These are phyloP conservation scores for Galeruca laticollis DNA, from an alignment of 2,888 invertebrate species.

Conservation along the genomic window DNA sequence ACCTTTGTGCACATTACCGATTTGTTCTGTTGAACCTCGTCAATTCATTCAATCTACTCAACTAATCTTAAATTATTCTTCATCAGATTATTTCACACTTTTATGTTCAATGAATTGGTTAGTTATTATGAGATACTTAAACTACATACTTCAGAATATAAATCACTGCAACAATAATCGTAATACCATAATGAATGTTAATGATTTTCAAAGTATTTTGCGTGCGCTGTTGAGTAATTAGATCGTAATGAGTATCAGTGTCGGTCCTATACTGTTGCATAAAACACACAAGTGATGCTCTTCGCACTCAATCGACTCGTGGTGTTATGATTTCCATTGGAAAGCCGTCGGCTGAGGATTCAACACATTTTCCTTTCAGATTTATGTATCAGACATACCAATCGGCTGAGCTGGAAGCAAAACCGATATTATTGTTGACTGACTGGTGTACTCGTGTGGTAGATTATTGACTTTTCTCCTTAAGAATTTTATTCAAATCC, in stretches of 20 bases:
- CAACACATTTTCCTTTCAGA: slow-evolving; percentile 19
- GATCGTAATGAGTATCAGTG: slow-evolving; percentile 9
- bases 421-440: slow-evolving; percentile 40
- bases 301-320: slow-evolving; percentile 38
- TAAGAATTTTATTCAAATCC: not conserved
- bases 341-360: slow-evolving; percentile 47
- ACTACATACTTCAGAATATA: not conserved
- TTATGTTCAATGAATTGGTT: no score
- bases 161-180: not conserved
- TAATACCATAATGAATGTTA: not conserved
- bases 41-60: no score
- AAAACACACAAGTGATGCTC: slow-evolving; percentile 32
- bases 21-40: no score
- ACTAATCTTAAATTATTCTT: no score
- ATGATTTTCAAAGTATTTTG: not conserved
- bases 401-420: slow-evolving; percentile 14
- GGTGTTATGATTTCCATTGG: slow-evolving; percentile 47
- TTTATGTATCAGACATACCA: not conserved
- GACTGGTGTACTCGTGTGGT: slow-evolving; percentile 23
- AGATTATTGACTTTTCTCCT: not conserved
- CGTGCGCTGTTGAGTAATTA: not conserved
- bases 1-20: no score
- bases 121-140: no score
- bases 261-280: slow-evolving; percentile 26
- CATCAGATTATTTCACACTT: no score